Evolutionary conservation across 92 coral and sea anemone species (phyloP), one percentile per base, ranked within the genome.

Genomic region (Porites divaricata): DNA sequence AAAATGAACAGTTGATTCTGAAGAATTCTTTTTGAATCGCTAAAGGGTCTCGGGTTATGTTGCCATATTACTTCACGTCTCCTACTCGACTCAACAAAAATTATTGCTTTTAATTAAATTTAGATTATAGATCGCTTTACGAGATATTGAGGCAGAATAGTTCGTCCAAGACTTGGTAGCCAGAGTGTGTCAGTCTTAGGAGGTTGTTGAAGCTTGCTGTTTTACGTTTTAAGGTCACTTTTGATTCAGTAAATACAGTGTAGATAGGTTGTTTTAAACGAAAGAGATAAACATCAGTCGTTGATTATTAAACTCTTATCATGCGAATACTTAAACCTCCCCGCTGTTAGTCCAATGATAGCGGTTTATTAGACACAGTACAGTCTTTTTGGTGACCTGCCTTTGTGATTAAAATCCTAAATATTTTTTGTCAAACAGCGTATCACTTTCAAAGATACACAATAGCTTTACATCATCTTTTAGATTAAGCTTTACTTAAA

Each of bases 211-310:
- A 67, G 50, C 61, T n/a, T 62, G 52, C 41, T 52, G 61, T 57
- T 53, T 75, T 75, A 28, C 20, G 24, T 56, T 75, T 53, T 0
- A 49, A 77, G 81, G 45, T 63, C 6, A 2, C 17, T 70, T 20
- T 77, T 48, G 57, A 77, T 77, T 77, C 70, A 63, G 76, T 56
- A 80, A 69, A 69, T 35, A 35, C 45, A 35, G 45, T 35, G 53
- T 80, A 80, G 70, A 56, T 68, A 56, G 77, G 63, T 80, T 45
- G 28, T 72, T 63, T 82, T 82, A 78, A 82, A 14, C 61, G 61
- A 72, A 49, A 73, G 72, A 45, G 79, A 72, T 82, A 82, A 81
- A 62, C 79, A 82, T 72, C 79, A 50, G 77, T 71, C 50, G 28
- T 62, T 70, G 59, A 81, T 56, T 78, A 71, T n/a, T n/a, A n/a